These are phyloP conservation scores for Columba guinea DNA, from an alignment of 2,797 vertebrate species.

Conservation along the genomic window DNA sequence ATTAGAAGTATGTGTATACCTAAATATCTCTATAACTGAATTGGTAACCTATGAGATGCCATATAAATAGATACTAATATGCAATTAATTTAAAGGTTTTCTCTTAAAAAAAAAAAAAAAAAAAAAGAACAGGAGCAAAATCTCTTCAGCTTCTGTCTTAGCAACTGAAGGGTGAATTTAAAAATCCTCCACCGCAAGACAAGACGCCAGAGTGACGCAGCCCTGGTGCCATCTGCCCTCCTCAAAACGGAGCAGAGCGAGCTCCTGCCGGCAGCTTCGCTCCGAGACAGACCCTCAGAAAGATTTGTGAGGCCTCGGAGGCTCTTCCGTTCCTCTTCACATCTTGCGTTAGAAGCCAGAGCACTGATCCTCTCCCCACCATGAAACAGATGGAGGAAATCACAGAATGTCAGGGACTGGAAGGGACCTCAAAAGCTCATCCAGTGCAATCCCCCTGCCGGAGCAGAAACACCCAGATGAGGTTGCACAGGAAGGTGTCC, in stretches of 20 bases:
- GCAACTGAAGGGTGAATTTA: neutral
- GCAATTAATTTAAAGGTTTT: neutral
- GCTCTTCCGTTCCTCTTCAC: neutral
- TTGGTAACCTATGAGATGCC: slow-evolving; percentile 15
- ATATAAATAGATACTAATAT: neutral
- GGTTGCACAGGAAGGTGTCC: no score
- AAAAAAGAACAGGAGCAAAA: neutral
- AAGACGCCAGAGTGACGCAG: neutral
- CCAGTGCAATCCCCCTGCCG: no score
- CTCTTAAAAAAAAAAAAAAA: neutral
- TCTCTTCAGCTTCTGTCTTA: neutral
- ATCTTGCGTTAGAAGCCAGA: neutral
- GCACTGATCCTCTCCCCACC: neutral
- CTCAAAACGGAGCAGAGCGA: neutral
- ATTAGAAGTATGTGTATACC: neutral
- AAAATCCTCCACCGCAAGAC: neutral
- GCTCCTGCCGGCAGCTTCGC: neutral
- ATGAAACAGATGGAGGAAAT: neutral
- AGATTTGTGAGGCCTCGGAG: neutral
- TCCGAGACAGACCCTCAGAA: neutral
- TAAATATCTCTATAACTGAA: neutral
- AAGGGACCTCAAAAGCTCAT: no score
- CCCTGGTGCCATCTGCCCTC: neutral
- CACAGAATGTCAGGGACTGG: no score
- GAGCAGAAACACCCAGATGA: no score